These are phyloP conservation scores for Protonemura montana DNA, from an alignment of 2,888 invertebrate genomes.

Conservation along the genomic window DNA sequence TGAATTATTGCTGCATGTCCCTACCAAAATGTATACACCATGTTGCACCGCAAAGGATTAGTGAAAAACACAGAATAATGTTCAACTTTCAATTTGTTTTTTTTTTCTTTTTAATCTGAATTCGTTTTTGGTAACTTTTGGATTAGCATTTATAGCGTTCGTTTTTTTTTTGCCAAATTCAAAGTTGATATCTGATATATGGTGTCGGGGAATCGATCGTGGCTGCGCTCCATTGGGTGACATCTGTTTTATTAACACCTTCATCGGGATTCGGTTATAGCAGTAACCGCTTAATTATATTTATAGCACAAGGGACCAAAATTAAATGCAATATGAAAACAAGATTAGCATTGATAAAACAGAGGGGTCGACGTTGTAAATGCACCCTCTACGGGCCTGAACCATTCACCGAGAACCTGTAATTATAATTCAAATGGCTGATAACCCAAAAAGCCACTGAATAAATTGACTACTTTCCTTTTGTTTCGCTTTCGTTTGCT, in stretches of 20 bases:
- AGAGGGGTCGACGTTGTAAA: neutral
- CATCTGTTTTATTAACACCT: conserved; percentile 12
- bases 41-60: neutral
- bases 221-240: neutral
- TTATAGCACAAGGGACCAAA: neutral
- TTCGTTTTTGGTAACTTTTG: neutral
- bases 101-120: neutral
- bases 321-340: neutral
- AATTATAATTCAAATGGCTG: neutral
- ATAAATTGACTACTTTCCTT: neutral
- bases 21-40: neutral
- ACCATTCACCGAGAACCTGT: neutral
- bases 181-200: neutral
- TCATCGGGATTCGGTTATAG: neutral
- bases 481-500: neutral
- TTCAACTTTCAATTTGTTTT: too few relatives aligned
- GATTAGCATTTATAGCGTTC: neutral
- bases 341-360: neutral
- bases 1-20: neutral
- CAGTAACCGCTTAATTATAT: neutral
- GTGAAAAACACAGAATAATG: too few relatives aligned
- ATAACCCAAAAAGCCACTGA: neutral
- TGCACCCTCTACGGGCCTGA: neutral
- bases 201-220: neutral
- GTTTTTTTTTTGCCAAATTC: neutral